These are phyloP conservation scores for Tamias sibiricus DNA, from an alignment of 2,113 vertebrate genomes.

Conservation along the genomic window DNA sequence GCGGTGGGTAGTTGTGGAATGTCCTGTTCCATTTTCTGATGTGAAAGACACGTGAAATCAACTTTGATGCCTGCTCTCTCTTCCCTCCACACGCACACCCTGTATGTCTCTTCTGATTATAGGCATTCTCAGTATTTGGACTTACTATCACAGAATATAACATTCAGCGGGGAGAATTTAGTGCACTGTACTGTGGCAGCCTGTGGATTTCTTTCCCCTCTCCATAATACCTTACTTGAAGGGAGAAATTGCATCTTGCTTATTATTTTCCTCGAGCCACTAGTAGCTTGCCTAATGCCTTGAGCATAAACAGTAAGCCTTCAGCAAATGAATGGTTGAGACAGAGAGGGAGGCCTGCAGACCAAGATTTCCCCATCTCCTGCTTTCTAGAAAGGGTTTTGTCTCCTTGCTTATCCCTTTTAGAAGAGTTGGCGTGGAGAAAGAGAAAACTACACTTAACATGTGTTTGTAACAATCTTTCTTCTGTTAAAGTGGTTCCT, in stretches of 20 bases:
- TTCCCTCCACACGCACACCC: not conserved
- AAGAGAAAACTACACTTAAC: not conserved
- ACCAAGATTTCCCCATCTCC: not conserved
- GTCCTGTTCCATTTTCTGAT: not conserved
- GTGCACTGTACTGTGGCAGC: not conserved
- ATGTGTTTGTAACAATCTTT: not conserved
- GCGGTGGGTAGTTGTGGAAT: not conserved
- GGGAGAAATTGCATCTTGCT: not conserved
- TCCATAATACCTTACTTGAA: constrained; percentile 10
- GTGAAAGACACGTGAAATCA: not conserved
- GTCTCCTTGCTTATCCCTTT: not conserved
- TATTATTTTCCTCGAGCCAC: not conserved
- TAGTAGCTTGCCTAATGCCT: not conserved
- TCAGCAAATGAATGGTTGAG: not conserved
- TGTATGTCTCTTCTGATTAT: not conserved
- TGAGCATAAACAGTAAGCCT: not conserved
- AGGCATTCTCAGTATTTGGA: not conserved
- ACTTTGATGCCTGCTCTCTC: not conserved
- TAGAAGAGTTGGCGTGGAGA: not conserved
- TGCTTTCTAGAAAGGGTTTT: not conserved
- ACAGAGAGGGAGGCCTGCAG: not conserved
- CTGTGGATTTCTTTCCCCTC: not conserved
- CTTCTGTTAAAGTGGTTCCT: not conserved
- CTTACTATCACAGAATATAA: not conserved
- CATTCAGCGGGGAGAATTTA: not conserved